Conservation (phyloP, 2,113 vertebrate genomes). For the Hipposideros armiger region DNA sequence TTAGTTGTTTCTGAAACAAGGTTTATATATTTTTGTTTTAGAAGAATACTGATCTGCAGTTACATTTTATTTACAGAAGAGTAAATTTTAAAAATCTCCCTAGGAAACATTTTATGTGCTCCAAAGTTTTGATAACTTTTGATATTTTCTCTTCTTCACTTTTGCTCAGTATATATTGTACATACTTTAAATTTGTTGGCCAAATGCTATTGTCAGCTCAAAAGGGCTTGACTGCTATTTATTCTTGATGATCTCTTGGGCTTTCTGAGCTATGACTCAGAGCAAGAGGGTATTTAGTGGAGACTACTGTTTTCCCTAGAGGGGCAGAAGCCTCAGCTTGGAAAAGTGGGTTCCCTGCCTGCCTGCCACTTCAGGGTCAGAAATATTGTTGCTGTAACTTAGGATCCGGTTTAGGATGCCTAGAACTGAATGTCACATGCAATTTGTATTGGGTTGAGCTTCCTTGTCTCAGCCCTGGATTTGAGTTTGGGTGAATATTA, state of each 20-base stretch:
- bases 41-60: background rate
- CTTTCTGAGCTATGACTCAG: background rate
- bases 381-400: background rate
- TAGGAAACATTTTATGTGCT: background rate
- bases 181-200: background rate
- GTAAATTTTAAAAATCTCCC: background rate
- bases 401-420: background rate
- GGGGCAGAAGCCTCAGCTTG: background rate
- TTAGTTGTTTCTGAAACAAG: background rate
- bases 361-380: background rate
- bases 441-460: background rate
- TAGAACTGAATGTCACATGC: background rate
- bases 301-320: background rate
- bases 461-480: background rate
- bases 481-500: background rate
- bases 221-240: background rate
- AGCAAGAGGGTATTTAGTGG: background rate
- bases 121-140: conserved; percentile 8
- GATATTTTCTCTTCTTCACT: background rate
- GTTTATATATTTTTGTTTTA: conserved; percentile 25
- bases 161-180: background rate
- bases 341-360: background rate
- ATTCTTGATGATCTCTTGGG: background rate
- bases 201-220: background rate
- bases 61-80: background rate